A percentile compares a stretch with the other conserved stretches of the same genome.
Conservation (phyloP, 1,140 invertebrate genomes). For the Cherax quadricarinatus region DNA sequence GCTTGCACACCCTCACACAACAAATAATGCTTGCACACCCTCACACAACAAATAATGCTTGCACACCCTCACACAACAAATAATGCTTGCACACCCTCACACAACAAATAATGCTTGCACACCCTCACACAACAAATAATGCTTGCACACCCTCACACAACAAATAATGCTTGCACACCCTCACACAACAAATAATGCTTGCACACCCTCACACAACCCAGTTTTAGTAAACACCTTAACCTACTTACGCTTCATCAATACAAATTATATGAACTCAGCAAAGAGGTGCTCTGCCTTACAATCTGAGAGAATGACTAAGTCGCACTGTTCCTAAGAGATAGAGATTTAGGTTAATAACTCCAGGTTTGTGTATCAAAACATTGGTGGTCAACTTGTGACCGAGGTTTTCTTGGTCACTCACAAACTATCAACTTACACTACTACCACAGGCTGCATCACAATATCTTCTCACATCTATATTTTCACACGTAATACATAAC, state of each 20-base stretch:
- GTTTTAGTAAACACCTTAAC: background rate
- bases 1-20: no score
- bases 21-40: no score
- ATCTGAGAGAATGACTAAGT: background rate
- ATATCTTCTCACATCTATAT: background rate
- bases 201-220: background rate
- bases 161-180: no score
- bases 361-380: conserved; percentile 15
- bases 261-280: background rate
- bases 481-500: background rate
- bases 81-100: no score
- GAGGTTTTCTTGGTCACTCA: background rate
- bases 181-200: background rate
- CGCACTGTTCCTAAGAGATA: no score
- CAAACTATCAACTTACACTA: background rate
- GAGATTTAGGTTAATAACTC: background rate
- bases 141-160: no score
- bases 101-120: no score
- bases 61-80: no score
- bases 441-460: background rate
- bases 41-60: no score
- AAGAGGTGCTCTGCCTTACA: background rate
- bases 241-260: background rate
- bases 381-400: background rate
- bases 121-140: no score